Evolutionary conservation across 2,113 vertebrate species (phyloP).

Genomic region (Tretioscincus oriximinensis): DNA sequence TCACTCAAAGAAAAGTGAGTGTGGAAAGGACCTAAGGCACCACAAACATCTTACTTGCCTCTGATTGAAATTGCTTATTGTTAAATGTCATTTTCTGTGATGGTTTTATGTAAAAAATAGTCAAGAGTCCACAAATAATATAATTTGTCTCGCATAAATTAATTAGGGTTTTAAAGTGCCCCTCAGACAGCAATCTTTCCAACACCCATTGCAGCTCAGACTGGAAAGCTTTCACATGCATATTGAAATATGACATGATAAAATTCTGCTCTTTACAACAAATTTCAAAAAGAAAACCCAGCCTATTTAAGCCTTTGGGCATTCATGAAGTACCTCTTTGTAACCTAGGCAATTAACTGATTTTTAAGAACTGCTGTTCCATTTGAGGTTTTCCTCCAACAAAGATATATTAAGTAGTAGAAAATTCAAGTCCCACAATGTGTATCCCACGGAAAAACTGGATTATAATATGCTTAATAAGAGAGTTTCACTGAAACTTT

Average conservation of each 20-base stretch:
- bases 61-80: constrained; percentile 20
- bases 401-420: constrained; percentile 9
- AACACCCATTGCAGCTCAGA: background rate
- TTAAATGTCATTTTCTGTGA: constrained; percentile 19
- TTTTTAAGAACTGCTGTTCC: constrained; percentile 52
- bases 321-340: background rate
- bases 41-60: constrained; percentile 9
- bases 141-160: background rate
- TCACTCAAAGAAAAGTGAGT: too few relatives aligned
- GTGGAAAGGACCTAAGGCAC: too few relatives aligned
- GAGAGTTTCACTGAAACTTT: too few relatives aligned
- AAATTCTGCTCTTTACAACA: too few relatives aligned
- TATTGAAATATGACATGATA: background rate
- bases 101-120: constrained; percentile 1
- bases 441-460: background rate
- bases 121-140: background rate
- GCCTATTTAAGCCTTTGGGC: too few relatives aligned
- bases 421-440: constrained; percentile 17
- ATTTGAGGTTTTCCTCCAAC: constrained; percentile 32
- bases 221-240: background rate
- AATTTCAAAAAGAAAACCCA: too few relatives aligned
- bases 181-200: background rate
- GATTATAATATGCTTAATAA: background rate
- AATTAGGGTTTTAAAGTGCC: background rate
- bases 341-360: background rate